Base-by-base conservation (phyloP, 2,888 invertebrate species). In the Eupithecia tripunctaria region DNA sequence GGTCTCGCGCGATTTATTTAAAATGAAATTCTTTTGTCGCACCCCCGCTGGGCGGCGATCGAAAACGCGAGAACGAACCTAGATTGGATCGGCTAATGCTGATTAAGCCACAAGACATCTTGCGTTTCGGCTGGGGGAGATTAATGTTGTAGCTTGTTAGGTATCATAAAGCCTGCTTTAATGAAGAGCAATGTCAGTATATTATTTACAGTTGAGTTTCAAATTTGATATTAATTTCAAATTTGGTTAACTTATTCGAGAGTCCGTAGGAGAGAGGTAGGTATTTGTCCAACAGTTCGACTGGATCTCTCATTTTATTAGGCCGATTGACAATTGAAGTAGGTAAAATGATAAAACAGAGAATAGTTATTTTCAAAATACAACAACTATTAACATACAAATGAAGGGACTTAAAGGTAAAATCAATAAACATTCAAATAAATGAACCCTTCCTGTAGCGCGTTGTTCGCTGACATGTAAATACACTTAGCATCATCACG, bases 1-100 rank as follows among this genome's bases (percentile, higher is more conserved):
- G 89, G 91, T 92, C 92, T 91, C 89, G 90, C 83, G 89, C 93
- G 90, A 93, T 94, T 94, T 93, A 93, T 94, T 89, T 89, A 86
- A 91, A 92, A 91, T 88, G 86, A 89, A 90, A 92, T 91, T 89
- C 91, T 91, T 91, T 91, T 90, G 90, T 89, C 87, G 86, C 86
- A 83, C 89, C 88, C 94, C 94, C 90, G 92, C 93, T 92, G 93
- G 67, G 93, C 85, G 82, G 88, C 89, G 88, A 89, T 91, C 91
- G 91, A 93, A 93, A 91, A 91, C 89, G 86, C 86, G 85, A 86
- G 85, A 84, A 85, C 83, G 85, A 85, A 83, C 87, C 89, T 93
- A 93, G 90, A 89, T 91, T 89, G 89, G 86, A 87, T 84, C 84
- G 82, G 84, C 83, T 81, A 82, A 84, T 82, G 82, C 84, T 88